These are phyloP conservation scores for Epinephelus moara DNA, from an alignment of 2,113 vertebrate species.

Conservation along the genomic window DNA sequence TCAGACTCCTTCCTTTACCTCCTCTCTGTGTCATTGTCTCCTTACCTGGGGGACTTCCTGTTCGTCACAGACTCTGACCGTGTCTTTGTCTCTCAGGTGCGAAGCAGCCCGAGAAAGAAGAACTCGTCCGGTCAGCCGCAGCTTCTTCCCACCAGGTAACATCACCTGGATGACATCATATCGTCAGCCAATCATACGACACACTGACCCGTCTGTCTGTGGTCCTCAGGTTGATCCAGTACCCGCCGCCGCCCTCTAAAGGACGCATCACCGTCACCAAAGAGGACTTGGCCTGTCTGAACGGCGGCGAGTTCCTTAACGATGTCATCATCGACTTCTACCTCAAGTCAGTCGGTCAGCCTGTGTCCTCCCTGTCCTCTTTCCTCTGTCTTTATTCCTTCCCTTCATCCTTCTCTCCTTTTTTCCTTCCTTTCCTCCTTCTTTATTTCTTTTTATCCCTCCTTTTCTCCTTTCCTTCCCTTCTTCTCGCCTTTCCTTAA, in stretches of 20 bases:
- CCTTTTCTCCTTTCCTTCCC: too few relatives aligned
- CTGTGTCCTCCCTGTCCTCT: too few relatives aligned
- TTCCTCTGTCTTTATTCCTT: too few relatives aligned
- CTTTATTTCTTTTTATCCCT: too few relatives aligned
- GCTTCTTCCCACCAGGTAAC: slow-evolving; percentile 68
- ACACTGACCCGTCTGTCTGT: not conserved
- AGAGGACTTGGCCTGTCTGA: slow-evolving; percentile 93
- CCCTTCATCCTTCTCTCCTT: too few relatives aligned
- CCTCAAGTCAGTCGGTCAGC: slow-evolving; percentile 88
- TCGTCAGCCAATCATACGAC: too few relatives aligned
- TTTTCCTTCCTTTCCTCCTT: too few relatives aligned
- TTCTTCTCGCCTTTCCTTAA: too few relatives aligned
- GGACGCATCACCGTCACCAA: slow-evolving; percentile 92
- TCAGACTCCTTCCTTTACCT: not conserved
- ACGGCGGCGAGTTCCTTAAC: slow-evolving; percentile 93
- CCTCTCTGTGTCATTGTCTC: too few relatives aligned
- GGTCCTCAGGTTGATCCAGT: slow-evolving; percentile 91
- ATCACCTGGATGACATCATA: not conserved
- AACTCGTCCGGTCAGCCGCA: slow-evolving; percentile 33
- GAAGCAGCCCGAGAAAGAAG: slow-evolving; percentile 16
- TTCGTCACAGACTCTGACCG: too few relatives aligned
- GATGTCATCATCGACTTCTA: slow-evolving; percentile 99
- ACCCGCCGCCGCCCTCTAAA: slow-evolving; percentile 91
- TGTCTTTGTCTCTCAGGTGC: not conserved
- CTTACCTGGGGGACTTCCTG: too few relatives aligned